phyloP scores from a whole-genome alignment of 1,140 invertebrate genomes.

The Bombus terrestris region DNA sequence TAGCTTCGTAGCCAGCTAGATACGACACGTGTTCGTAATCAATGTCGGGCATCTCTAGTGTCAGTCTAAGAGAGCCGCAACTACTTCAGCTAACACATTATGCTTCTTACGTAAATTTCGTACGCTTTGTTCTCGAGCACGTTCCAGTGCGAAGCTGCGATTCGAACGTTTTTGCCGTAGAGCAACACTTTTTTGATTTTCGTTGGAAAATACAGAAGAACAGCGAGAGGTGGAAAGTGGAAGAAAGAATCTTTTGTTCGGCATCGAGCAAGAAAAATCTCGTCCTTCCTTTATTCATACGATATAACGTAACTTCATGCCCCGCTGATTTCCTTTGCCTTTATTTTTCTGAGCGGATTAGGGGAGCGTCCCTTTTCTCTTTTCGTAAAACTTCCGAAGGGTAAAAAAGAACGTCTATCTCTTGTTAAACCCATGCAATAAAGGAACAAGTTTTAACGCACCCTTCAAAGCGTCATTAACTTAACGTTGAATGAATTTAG shows the following conservation, averaged over 20 bases:
- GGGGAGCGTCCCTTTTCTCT: conserved; percentile 28
- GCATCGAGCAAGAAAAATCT: not conserved
- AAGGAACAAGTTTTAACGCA: conserved; percentile 30
- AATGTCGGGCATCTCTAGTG: conserved; percentile 78
- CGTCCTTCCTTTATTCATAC: conserved; percentile 11
- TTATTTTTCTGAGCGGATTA: conserved; percentile 17
- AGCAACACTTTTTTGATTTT: not conserved
- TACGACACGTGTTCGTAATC: conserved; percentile 78
- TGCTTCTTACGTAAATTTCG: conserved; percentile 62
- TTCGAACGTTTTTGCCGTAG: not conserved
- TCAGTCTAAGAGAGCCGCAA: conserved; percentile 53
- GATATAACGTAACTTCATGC: conserved; percentile 40
- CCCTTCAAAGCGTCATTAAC: conserved; percentile 4
- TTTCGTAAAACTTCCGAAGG: conserved; percentile 47
- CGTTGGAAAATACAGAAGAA: not conserved
- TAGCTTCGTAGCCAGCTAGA: conserved; percentile 70
- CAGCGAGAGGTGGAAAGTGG: not conserved
- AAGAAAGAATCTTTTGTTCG: not conserved
- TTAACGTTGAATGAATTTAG: not conserved
- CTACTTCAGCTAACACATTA: conserved; percentile 67
- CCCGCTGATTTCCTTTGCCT: conserved; percentile 27
- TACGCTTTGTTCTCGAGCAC: conserved; percentile 74
- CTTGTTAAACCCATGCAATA: conserved; percentile 38
- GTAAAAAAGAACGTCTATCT: conserved; percentile 9
- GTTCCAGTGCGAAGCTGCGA: conserved; percentile 47